Conservation (phyloP, 2,113 vertebrate genomes). For the Ivindomyrus marchei region DNA sequence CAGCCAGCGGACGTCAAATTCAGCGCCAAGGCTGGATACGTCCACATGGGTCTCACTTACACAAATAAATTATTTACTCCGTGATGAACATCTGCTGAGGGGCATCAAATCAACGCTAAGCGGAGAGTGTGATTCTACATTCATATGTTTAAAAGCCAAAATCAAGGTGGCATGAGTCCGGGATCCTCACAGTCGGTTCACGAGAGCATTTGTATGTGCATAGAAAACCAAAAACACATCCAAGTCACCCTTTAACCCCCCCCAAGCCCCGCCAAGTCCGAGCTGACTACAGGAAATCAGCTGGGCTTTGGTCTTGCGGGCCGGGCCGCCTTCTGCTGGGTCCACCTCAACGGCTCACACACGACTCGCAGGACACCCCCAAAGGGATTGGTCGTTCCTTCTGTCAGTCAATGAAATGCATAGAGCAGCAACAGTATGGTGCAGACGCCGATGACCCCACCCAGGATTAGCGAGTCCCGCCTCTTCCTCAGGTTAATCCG, state of each 20-base stretch:
- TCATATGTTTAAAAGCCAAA: conserved; percentile 39
- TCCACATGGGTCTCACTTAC: conserved; percentile 46
- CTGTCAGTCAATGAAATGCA: conserved; percentile 80
- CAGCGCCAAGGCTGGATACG: conserved; percentile 9
- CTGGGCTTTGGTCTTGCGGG: conserved; percentile 39
- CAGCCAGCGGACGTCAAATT: neutral
- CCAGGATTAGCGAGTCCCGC: conserved; percentile 88
- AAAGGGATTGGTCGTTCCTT: conserved; percentile 25
- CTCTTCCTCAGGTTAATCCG: conserved; percentile 93
- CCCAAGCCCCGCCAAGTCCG: conserved; percentile 41
- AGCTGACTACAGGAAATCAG: conserved; percentile 40
- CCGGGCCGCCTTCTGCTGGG: conserved; percentile 36
- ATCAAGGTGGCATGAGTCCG: neutral
- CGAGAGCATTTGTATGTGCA: conserved; percentile 30
- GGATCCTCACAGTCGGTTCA: conserved; percentile 31
- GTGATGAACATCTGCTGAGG: conserved; percentile 43
- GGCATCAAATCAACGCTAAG: conserved; percentile 47
- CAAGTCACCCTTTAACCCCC: conserved; percentile 25
- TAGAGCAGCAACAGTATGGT: conserved; percentile 90
- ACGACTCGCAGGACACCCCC: conserved; percentile 33
- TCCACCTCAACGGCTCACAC: conserved; percentile 37
- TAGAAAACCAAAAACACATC: conserved; percentile 29
- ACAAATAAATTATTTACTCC: conserved; percentile 67
- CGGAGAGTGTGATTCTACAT: conserved; percentile 28
- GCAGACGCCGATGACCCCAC: conserved; percentile 79